These are phyloP conservation scores for Scaptomyza flava DNA, from an alignment of 2,888 invertebrate genomes.

Conservation along the genomic window DNA sequence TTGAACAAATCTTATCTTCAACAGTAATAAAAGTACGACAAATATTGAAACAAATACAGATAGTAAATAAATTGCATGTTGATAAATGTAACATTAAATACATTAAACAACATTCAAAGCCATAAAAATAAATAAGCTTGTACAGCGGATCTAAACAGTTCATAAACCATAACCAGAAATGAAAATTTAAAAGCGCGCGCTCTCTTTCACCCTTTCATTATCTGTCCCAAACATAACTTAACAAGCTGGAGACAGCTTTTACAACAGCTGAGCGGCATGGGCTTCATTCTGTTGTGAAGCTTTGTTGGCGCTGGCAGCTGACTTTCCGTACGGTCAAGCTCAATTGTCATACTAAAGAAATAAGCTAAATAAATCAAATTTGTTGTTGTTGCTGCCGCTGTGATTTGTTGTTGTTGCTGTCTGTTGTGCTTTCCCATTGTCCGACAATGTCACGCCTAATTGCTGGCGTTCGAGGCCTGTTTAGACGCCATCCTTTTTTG, in stretches of 20 bases:
- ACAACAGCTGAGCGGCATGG: constrained; percentile 60
- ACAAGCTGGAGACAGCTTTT: constrained; percentile 51
- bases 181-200: constrained; percentile 13
- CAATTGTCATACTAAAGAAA: constrained; percentile 41
- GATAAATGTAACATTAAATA: neutral
- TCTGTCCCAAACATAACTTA: constrained; percentile 10
- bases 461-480: constrained; percentile 71
- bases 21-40: neutral
- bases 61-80: constrained; percentile 10
- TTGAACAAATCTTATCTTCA: constrained; percentile 51
- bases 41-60: constrained; percentile 13
- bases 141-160: constrained; percentile 21
- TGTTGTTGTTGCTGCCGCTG: constrained; percentile 8
- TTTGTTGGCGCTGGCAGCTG: constrained; percentile 58
- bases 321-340: constrained; percentile 31
- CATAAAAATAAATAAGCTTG: neutral
- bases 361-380: constrained; percentile 45
- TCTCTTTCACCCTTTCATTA: constrained; percentile 5
- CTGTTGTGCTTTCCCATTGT: constrained; percentile 5
- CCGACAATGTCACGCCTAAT: constrained; percentile 67
- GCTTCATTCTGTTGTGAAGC: constrained; percentile 54
- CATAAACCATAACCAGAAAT: constrained; percentile 26
- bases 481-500: constrained; percentile 85
- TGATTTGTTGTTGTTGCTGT: constrained; percentile 7
- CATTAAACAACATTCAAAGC: neutral